Evolutionary conservation across 2,113 vertebrate genomes (phyloP).

Genomic region (Bungarus multicinctus): DNA sequence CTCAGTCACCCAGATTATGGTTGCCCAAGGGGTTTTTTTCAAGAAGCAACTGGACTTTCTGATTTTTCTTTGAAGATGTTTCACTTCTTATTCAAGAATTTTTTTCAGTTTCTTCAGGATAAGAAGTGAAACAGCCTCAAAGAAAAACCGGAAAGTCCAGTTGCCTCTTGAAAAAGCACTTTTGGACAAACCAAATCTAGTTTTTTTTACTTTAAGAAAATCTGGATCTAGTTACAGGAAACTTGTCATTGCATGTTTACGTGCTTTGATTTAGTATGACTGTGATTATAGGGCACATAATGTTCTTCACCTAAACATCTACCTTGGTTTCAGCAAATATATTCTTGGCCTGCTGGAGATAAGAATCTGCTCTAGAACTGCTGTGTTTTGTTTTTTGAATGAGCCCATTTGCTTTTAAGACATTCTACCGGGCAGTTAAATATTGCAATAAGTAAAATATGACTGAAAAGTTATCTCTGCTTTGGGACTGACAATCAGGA

Average conservation of each 20-base stretch:
- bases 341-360: not conserved
- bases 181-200: not conserved
- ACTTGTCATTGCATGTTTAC: not conserved
- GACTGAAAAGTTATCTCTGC: not conserved
- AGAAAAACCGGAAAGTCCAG: no score
- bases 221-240: not conserved
- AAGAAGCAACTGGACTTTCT: no score
- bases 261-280: not conserved
- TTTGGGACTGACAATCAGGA: not conserved
- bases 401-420: not conserved
- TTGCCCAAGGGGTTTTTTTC: no score
- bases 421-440: not conserved
- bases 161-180: no score
- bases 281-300: not conserved
- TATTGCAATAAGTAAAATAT: not conserved
- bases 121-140: no score
- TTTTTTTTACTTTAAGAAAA: not conserved
- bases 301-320: not conserved
- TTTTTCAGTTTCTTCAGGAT: no score
- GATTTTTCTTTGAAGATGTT: no score
- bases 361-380: not conserved
- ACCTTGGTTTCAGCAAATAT: not conserved
- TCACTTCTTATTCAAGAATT: no score
- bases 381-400: not conserved
- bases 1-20: no score